phyloP scores from a whole-genome alignment of 2,797 vertebrate species.

The Acrocephalus scirpaceus region DNA sequence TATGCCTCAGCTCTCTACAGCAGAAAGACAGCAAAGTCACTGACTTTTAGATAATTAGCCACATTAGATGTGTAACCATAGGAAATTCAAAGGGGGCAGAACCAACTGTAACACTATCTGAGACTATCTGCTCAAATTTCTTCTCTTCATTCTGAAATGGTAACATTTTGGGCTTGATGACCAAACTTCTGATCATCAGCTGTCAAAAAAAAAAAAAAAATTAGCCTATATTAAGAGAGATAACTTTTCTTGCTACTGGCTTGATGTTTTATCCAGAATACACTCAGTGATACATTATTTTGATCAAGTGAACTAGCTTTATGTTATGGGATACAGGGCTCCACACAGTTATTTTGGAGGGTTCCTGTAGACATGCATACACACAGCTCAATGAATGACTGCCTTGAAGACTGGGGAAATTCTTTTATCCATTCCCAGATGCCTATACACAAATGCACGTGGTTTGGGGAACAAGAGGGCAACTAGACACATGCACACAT shows the following conservation, averaged over 20 bases:
- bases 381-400: fast-evolving
- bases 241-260: neutral
- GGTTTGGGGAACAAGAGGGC: neutral
- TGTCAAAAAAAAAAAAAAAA: neutral
- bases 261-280: neutral
- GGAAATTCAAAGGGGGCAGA: neutral
- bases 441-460: fast-evolving
- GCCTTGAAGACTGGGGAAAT: neutral
- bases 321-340: neutral
- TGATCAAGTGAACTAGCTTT: neutral
- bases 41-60: neutral
- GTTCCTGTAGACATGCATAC: neutral
- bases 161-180: neutral
- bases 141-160: neutral
- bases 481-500: no score
- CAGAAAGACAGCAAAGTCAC: neutral
- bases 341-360: neutral
- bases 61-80: no score
- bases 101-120: neutral
- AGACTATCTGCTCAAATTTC: neutral
- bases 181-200: neutral
- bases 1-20: neutral
- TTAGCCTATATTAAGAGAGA: neutral
- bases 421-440: neutral
- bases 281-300: neutral